A percentile compares a stretch with the other conserved stretches of the same genome.
Conservation (phyloP, 2,113 vertebrate species). For the Seriola quinqueradiata region DNA sequence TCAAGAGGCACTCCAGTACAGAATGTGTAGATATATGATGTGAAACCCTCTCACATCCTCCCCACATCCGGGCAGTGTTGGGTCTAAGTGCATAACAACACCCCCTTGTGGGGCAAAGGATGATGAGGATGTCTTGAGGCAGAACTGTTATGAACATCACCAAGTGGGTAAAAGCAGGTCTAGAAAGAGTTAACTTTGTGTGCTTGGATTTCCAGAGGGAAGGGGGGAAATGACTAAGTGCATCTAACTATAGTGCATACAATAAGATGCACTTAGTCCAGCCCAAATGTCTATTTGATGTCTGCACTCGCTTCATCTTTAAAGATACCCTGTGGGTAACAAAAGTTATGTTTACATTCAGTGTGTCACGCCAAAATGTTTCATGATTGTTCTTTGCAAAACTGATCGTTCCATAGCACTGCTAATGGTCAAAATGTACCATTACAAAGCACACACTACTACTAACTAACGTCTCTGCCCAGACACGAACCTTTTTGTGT, state of each 20-base stretch:
- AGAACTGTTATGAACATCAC: neutral
- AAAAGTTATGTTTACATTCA: neutral
- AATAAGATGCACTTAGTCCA: neutral
- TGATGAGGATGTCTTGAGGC: neutral
- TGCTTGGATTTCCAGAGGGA: too few relatives aligned
- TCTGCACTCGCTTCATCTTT: neutral
- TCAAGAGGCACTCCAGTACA: slow-evolving; percentile 66
- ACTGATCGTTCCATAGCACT: too few relatives aligned
- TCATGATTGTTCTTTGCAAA: neutral
- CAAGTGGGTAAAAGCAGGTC: neutral
- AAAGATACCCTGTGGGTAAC: neutral
- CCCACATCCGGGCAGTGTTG: neutral
- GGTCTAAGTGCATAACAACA: neutral
- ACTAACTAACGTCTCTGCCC: too few relatives aligned
- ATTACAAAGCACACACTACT: neutral
- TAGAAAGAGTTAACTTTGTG: neutral
- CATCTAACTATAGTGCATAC: too few relatives aligned
- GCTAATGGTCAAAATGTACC: too few relatives aligned
- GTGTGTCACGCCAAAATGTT: neutral
- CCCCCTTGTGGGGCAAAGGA: neutral
- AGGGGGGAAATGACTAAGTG: too few relatives aligned
- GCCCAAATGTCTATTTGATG: neutral
- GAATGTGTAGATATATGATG: slow-evolving; percentile 19
- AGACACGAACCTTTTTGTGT: too few relatives aligned
- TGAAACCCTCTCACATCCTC: neutral